Conservation (phyloP, 2,113 vertebrate species). For the Chaetodon trifascialis region DNA sequence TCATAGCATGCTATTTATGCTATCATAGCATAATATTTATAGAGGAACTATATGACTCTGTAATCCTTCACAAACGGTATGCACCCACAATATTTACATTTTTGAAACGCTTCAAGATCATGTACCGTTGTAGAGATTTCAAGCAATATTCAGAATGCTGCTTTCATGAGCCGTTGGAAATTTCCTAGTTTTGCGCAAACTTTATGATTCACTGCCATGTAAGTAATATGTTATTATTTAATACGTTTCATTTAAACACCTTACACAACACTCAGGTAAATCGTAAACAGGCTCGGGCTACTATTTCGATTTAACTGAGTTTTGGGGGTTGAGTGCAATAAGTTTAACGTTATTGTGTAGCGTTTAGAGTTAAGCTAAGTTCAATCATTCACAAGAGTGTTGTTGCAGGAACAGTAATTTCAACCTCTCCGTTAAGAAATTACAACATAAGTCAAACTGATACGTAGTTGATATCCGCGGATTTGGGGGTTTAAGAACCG, state of each 20-base stretch:
- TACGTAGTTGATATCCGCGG: neutral
- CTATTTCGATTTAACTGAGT: neutral
- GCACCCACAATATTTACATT: neutral
- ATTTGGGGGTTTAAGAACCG: fast-evolving
- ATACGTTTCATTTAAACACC: neutral
- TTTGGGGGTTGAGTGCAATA: neutral
- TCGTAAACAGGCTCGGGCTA: too few species aligned
- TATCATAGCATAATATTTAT: neutral
- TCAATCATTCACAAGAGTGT: neutral
- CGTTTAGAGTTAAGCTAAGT: neutral
- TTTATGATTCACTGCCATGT: neutral
- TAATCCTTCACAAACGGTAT: neutral
- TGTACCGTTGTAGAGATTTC: neutral
- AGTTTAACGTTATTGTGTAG: neutral
- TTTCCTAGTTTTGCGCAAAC: fast-evolving
- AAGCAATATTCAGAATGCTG: constrained; percentile 16
- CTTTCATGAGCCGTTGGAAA: constrained; percentile 14
- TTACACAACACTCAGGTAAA: neutral
- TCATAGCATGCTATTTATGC: neutral
- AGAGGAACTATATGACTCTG: neutral
- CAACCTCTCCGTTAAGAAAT: neutral
- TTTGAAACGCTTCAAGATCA: neutral
- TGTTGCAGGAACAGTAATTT: neutral
- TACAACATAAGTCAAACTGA: neutral
- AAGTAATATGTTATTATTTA: neutral